A percentile compares a stretch with the other conserved stretches of the same genome.
phyloP scores from a whole-genome alignment of 2,888 invertebrate genomes.

The Griposia aprilina region DNA sequence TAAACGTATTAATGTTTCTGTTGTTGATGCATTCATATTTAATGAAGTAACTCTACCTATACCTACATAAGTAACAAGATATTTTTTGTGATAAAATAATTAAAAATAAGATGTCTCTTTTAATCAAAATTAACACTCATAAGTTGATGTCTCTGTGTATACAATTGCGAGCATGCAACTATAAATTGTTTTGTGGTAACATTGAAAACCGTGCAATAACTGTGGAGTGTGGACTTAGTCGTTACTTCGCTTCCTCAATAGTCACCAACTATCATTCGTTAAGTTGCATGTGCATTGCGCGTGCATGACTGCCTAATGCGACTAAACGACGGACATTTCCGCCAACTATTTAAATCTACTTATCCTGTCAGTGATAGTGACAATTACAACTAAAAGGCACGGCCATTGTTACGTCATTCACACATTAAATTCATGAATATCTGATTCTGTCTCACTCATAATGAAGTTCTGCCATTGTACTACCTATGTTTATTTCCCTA shows the following conservation, averaged over 20 bases:
- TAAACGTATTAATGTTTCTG: conserved; percentile 19
- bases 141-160: background rate
- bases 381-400: conserved; percentile 6
- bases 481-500: background rate
- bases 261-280: conserved; percentile 4
- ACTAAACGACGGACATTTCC: conserved; percentile 24
- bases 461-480: background rate
- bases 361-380: conserved; percentile 4
- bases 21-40: background rate
- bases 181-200: background rate
- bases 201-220: no score
- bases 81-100: no score
- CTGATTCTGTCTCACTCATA: conserved; percentile 6
- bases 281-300: conserved; percentile 5
- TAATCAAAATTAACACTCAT: background rate
- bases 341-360: conserved; percentile 10
- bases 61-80: background rate
- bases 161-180: background rate
- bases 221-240: background rate
- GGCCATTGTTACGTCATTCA: conserved; percentile 17
- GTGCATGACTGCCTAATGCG: conserved; percentile 12
- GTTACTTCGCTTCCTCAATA: background rate
- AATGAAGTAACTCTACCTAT: background rate
- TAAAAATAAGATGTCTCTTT: background rate
- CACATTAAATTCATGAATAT: background rate